Conservation (phyloP, 2,888 invertebrate genomes). For the Dermolepida albohirtum region DNA sequence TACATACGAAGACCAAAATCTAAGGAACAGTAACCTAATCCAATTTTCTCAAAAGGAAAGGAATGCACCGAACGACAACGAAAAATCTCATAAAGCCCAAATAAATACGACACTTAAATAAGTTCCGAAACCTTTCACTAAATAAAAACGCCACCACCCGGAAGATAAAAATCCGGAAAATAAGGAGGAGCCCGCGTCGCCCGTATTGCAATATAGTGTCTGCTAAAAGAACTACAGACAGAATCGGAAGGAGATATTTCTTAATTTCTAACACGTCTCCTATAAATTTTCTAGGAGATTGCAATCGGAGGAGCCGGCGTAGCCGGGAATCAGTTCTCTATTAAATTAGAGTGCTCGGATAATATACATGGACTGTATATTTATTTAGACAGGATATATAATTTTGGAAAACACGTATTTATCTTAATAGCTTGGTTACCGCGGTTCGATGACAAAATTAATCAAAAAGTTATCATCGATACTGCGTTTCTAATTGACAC, state of each 20-base stretch:
- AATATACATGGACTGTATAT: too few species aligned
- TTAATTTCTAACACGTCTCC: conserved; percentile 31
- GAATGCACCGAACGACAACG: not conserved
- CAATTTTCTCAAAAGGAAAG: not conserved
- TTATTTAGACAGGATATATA: too few species aligned
- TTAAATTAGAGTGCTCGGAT: conserved; percentile 9
- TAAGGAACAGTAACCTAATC: not conserved
- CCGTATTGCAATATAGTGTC: not conserved
- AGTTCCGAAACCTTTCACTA: conserved; percentile 2
- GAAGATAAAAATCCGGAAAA: conserved; percentile 20
- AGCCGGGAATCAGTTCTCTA: conserved; percentile 29
- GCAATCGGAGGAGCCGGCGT: conserved; percentile 5
- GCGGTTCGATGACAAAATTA: too few species aligned
- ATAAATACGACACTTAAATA: conserved; percentile 23
- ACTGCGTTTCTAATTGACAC: too few species aligned
- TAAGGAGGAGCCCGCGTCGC: not conserved
- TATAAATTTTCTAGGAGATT: conserved; percentile 35
- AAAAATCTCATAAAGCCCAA: conserved; percentile 24
- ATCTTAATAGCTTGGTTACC: too few species aligned
- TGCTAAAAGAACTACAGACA: not conserved
- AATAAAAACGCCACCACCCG: not conserved
- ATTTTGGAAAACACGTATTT: too few species aligned
- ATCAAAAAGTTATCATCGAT: too few species aligned
- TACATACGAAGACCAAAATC: too few species aligned
- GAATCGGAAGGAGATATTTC: conserved; percentile 26